Base-by-base conservation (phyloP, 2,797 vertebrate species). In the Pseudomugil tenellus region DNA sequence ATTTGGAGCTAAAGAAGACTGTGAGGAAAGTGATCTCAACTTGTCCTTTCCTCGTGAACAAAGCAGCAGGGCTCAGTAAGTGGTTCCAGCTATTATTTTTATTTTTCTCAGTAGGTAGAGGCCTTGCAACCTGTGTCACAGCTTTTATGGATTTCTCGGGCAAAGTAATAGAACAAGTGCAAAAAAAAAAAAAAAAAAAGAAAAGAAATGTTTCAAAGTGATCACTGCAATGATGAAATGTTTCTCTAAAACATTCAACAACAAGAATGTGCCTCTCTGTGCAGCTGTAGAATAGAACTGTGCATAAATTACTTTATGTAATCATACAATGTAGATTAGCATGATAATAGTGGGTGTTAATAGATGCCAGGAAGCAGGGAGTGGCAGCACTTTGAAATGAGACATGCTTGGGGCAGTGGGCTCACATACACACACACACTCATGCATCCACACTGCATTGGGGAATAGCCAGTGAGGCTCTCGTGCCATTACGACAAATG, bases 301-400 rank as follows among this genome's bases (percentile, higher is more conserved):
- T 95, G 97, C 95, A 97, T 98, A 99, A 97, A 98, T 98, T 97
- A 98, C 96, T 95, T 93, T 95, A 95, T 97, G 96, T 97, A 97
- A 97, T 97, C 96, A 97, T 96, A 97, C 96, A 97, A 96, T 94
- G 95, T 94, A 96, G 96, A 99, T 99, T 99, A 98, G 96, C 98
- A 99, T 99, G 96, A 99, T 98, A 99, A 99, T 98, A 95, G 96
- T 93, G 94, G 95, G 96, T 94, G 93, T 98, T 99, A 98, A 99
- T 99, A 96, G 97, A 97, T 96, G 96, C 96, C 96, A 96, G 96
- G 96, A 97, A 96, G 95, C 95, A 95, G 94, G 95, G 96, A 96
- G 96, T 96, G 96, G 96, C 95, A 97, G 95, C 94, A 95, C 95
- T 96, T 95, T 95, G 95, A 97, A 97, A 98, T 96, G 95, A 99